Evolutionary conservation across 2,888 invertebrate species (phyloP).

Genomic region (Drosophila histrio): DNA sequence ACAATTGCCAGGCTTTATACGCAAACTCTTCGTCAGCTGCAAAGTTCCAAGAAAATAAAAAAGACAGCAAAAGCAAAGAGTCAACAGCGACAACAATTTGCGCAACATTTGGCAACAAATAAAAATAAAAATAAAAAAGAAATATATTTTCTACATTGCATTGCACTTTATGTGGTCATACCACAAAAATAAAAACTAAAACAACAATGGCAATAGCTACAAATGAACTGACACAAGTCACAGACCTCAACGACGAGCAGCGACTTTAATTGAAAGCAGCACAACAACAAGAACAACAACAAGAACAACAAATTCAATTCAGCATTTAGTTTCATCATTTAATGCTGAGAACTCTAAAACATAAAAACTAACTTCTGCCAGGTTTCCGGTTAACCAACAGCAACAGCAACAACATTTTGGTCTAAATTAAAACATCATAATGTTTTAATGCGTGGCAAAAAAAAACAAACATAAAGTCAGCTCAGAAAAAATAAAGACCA

Average conservation of each 20-base stretch:
- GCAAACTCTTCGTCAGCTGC: conserved; percentile 43
- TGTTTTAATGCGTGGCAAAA: conserved; percentile 58
- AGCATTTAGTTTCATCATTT: conserved; percentile 53
- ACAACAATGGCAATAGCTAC: conserved; percentile 43
- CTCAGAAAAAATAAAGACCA: conserved; percentile 13
- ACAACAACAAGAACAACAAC: conserved; percentile 19
- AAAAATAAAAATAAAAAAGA: conserved; percentile 18
- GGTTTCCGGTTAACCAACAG: conserved; percentile 67
- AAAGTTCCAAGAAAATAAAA: conserved; percentile 51
- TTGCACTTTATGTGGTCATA: conserved; percentile 64
- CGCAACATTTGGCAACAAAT: conserved; percentile 63
- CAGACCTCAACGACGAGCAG: conserved; percentile 51
- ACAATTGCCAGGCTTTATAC: conserved; percentile 11
- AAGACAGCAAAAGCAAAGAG: background rate
- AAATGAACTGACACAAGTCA: conserved; percentile 71
- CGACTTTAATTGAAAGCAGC: conserved; percentile 51
- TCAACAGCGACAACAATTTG: conserved; percentile 49
- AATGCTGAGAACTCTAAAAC: conserved; percentile 40
- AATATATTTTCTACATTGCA: conserved; percentile 51
- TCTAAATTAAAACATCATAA: conserved; percentile 59
- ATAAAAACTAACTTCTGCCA: conserved; percentile 54
- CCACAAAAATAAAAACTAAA: conserved; percentile 16
- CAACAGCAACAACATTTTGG: conserved; percentile 29
- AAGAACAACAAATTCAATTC: conserved; percentile 38
- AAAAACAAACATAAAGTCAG: conserved; percentile 12